Evolutionary conservation across 2,113 vertebrate species (phyloP), one percentile per base, ranked within the genome.

Genomic region (Alectura lathami): DNA sequence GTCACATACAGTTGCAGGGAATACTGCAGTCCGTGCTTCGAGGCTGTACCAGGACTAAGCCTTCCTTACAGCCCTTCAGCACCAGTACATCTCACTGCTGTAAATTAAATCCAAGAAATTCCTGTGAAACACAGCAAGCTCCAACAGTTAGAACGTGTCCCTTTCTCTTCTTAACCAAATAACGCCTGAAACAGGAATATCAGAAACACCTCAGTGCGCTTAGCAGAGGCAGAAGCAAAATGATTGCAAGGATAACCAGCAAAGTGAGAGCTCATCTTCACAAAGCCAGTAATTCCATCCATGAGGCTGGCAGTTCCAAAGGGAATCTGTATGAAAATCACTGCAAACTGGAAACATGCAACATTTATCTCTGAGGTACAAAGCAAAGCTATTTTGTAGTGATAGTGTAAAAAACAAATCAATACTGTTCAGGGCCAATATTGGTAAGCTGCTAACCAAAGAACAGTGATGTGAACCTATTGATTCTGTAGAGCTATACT

Each of bases 401-500:
- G 5, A 85, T 29, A 69, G 40, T 17, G 63, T 82, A 43, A 86
- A 94, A 77, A 79, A 22, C 22, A 48, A 60, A 94, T 95, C 91
- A 80, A 91, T 94, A 83, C 20, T 77, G 42, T 66, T 94, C 89
- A 67, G 67, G 50, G 63, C 70, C 78, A 88, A 77, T 91, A 85
- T 1, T 54, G 75, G 81, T 81, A 77, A 94, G 75, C 38, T 38
- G 76, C 91, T 91, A 92, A 94, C 87, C 70, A 89, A 92, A 89
- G 2, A 87, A 56, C 81, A 89, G 89, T 64, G 73, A 24, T 6
- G 4, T 38, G 79, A 94, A 57, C 34, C 23, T 86, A 86, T 59
- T 56, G 87, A 94, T 93, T 74, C 54, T 56, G 29, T 10, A 68
- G 21, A 83, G 43, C 48, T 74, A 40, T 11, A 87, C 47, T 78